Conservation (phyloP, 2,113 vertebrate species). For the Empidonax alnorum region DNA sequence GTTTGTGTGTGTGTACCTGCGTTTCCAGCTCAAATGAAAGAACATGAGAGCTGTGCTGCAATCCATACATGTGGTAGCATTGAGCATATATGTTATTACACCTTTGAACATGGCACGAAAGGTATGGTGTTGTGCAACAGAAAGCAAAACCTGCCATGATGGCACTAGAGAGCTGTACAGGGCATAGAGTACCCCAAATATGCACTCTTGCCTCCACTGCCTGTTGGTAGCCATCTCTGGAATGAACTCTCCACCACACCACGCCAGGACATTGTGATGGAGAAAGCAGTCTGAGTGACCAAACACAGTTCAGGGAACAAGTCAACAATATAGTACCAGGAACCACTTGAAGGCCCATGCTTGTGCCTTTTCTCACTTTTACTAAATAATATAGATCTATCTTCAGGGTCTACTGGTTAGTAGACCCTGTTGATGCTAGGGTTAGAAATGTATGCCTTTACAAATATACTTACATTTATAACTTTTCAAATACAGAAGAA, state of each 20-base stretch:
- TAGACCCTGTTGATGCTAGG: neutral
- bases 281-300: neutral
- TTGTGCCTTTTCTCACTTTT: neutral
- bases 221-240: neutral
- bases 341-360: neutral
- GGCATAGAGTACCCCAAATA: neutral
- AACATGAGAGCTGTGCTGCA: neutral
- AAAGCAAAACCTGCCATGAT: neutral
- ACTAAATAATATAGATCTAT: neutral
- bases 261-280: neutral
- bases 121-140: neutral
- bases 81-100: rapidly evolving
- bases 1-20: neutral
- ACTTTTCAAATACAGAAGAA: neutral
- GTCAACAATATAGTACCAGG: neutral
- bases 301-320: neutral
- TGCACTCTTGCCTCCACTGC: neutral
- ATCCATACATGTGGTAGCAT: neutral
- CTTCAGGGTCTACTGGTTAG: neutral
- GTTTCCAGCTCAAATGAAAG: neutral
- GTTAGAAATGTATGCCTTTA: neutral
- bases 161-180: neutral
- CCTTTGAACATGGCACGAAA: neutral
- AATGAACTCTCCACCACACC: neutral
- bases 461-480: neutral